These are phyloP conservation scores for Murina feae DNA, from an alignment of 2,113 vertebrate species.

Conservation along the genomic window DNA sequence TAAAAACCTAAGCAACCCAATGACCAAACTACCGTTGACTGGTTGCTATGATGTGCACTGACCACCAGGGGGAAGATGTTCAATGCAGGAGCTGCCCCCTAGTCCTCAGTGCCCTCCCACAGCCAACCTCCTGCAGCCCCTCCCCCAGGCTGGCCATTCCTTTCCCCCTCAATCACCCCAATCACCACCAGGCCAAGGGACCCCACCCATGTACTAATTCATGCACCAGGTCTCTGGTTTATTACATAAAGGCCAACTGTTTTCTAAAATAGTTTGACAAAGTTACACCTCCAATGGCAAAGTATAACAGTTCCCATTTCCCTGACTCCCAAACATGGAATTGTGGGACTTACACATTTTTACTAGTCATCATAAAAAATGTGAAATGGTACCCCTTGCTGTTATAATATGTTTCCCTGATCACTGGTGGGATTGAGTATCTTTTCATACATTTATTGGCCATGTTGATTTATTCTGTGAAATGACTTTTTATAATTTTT, in stretches of 20 bases:
- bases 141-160: no score
- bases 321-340: neutral
- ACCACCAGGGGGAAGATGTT: no score
- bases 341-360: neutral
- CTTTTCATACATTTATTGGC: neutral
- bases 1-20: no score
- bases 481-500: constrained; percentile 1
- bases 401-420: neutral
- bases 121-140: no score
- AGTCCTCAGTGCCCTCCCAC: no score
- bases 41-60: no score
- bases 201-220: no score
- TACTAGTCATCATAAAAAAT: neutral
- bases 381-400: neutral
- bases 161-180: no score
- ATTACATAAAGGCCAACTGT: neutral
- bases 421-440: neutral
- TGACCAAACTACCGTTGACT: no score
- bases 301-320: neutral
- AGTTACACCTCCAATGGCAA: neutral
- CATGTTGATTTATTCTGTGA: neutral
- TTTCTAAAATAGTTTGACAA: neutral
- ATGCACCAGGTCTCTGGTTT: neutral
- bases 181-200: no score
- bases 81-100: no score